These are phyloP conservation scores for Halcyon badia DNA, from an alignment of 2,797 vertebrate genomes.

Conservation along the genomic window DNA sequence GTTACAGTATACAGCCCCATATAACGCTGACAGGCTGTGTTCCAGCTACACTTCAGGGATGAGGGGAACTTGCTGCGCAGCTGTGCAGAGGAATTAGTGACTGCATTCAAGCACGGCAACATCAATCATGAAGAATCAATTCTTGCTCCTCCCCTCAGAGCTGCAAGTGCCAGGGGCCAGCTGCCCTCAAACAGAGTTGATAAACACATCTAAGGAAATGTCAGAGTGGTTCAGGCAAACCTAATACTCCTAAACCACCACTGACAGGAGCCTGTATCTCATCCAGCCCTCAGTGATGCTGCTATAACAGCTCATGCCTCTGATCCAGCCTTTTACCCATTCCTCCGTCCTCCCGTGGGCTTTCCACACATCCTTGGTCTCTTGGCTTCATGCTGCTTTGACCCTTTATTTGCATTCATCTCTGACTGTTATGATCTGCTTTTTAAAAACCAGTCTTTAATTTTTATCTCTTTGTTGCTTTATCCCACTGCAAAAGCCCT, in stretches of 20 bases:
- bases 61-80: not conserved
- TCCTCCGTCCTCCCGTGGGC: constrained; percentile 9
- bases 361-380: not conserved
- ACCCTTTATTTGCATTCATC: constrained; percentile 41
- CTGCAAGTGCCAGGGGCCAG: not conserved
- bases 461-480: constrained; percentile 31
- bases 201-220: constrained; percentile 6
- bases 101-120: not conserved
- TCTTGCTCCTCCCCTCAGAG: constrained; percentile 11
- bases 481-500: not conserved
- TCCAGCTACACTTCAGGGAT: not conserved
- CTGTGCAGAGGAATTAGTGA: not conserved
- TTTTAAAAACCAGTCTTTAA: constrained; percentile 9
- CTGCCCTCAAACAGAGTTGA: constrained; percentile 7
- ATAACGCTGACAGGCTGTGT: not conserved
- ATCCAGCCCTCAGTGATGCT: not conserved
- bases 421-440: constrained; percentile 35
- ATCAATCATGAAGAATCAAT: constrained; percentile 27
- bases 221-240: not conserved
- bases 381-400: not conserved
- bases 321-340: constrained; percentile 26
- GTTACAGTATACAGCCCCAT: not conserved
- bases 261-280: not conserved
- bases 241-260: not conserved
- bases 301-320: not conserved